Base-by-base conservation (phyloP, 2,797 vertebrate species). In the Natrix natrix region DNA sequence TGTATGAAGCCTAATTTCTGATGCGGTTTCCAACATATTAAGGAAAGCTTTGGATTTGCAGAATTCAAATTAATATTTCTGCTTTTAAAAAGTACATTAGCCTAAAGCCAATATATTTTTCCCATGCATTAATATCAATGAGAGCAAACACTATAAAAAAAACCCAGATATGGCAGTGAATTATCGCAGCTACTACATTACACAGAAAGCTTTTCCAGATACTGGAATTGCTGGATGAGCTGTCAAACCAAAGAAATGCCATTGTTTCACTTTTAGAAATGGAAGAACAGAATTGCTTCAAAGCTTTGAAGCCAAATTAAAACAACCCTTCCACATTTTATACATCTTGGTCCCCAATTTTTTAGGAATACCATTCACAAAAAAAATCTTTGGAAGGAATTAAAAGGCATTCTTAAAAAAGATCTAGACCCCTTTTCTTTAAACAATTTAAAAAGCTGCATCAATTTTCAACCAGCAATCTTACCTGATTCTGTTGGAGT, bases 401-500 rank as follows among this genome's bases (percentile, higher is more conserved):
- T 48, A 57, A 54, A 91, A 83, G 14, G 52, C 8, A 54, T 55
- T 48, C 52, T 24, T 48, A 20, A 8, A 94, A 78, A 90, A 60
- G 24, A 22, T 88, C 91, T 54, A 92, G 1, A 8, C 55, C 66
- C 86, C 93, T 28, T 54, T 54, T 91, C 88, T 66, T 61, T 74
- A 20, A 89, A 28, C 87, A 87, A 26, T 93, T 90, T 91, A 14
- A 92, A 89, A 86, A 91, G 56, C 43, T 52, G 59, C 3, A 74
- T 52, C 5, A 56, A 11, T 61, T 90, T 91, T 95, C 61, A 92
- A 91, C 88, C 0, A 0, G 1, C 4, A 55, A 55, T 43, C 96
- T 97, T 97, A 99, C 99, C 99, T 93, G 97, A 95, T 89, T 97
- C 97, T n/a, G 96, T 96, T 5, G 97, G 96, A 17, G 94, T 87